A percentile compares a stretch with the other conserved stretches of the same genome.
phyloP scores from a whole-genome alignment of 2,797 vertebrate species.

The Acipenser oxyrinchus region DNA sequence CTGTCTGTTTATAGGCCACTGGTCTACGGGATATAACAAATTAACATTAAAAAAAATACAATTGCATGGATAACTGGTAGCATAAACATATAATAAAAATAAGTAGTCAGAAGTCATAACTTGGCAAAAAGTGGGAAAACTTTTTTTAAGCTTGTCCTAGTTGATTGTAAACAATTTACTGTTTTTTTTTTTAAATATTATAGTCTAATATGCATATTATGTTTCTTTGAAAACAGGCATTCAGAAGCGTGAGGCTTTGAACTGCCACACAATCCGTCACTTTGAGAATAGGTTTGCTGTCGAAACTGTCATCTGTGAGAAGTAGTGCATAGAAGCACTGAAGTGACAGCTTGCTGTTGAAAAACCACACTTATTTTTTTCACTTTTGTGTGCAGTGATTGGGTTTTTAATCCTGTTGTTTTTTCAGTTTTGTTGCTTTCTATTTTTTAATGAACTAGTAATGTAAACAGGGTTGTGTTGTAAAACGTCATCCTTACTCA shows the following conservation, averaged over 20 bases:
- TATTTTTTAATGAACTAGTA: conserved; percentile 33
- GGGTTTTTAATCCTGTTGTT: conserved; percentile 35
- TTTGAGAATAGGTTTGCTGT: conserved; percentile 79
- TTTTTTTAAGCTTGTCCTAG: conserved; percentile 4
- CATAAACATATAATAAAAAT: no score
- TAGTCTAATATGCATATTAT: neutral
- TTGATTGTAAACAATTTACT: neutral
- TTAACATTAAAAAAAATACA: no score
- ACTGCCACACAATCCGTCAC: conserved; percentile 72
- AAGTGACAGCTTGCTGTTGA: conserved; percentile 31
- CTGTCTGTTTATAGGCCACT: no score
- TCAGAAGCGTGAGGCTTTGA: conserved; percentile 58
- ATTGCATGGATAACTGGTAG: no score
- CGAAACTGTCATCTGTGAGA: conserved; percentile 84
- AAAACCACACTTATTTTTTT: conserved; percentile 40
- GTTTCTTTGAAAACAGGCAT: conserved; percentile 45
- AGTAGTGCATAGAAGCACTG: conserved; percentile 42
- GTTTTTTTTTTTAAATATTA: neutral
- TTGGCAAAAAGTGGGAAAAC: no score
- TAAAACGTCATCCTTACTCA: conserved; percentile 28
- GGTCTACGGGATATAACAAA: no score
- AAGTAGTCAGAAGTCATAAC: no score
- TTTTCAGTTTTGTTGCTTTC: conserved; percentile 11
- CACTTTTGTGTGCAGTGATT: conserved; percentile 66
- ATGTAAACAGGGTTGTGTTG: conserved; percentile 28